Evolutionary conservation across 2,113 vertebrate species (phyloP), one percentile per base, ranked within the genome.

Genomic region (Athene noctua): DNA sequence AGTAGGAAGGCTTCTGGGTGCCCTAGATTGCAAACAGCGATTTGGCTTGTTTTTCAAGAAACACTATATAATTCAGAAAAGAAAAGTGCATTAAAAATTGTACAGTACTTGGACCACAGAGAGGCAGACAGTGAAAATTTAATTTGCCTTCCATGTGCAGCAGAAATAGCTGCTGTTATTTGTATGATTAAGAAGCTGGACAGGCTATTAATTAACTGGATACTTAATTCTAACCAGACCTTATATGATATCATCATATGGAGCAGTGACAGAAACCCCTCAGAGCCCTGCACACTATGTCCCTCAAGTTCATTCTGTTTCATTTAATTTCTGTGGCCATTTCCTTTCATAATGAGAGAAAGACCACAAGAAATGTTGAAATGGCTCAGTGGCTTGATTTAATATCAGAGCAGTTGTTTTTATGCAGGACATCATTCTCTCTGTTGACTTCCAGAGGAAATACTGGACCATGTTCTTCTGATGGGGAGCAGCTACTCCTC

Each of bases 1-100:
- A 66, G 32, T n/a, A 96, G 77, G 52, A 91, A 89, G 13, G 44
- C 9, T 92, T 94, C 91, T 91, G 93, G 73, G 59, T 92, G 83
- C 40, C 83, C 94, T 67, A 92, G 30, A 88, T 78, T 84, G 40
- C 30, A 59, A 66, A 80, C 8, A 30, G 36, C 32, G 26, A 58
- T 52, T 40, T 0, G 26, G 29, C 6, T 86, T 10, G 3, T 68
- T 88, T 86, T 90, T 61, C 49, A 70, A 70, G 86, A 88, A 26
- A 4, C 32, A 14, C 46, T 29, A 20, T 10, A 8, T 29, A 73
- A 92, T 63, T 88, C 67, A 82, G 75, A 70, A 68, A 79, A 62
- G 19, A 92, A 86, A 78, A 1, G 4, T 36, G 19, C 36, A 40
- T 88, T 86, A 81, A 26, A 65, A 75, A 61, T 42, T 88, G 44